phyloP scores from a whole-genome alignment of 2,888 invertebrate genomes.

The Lamellibrachia columna region DNA sequence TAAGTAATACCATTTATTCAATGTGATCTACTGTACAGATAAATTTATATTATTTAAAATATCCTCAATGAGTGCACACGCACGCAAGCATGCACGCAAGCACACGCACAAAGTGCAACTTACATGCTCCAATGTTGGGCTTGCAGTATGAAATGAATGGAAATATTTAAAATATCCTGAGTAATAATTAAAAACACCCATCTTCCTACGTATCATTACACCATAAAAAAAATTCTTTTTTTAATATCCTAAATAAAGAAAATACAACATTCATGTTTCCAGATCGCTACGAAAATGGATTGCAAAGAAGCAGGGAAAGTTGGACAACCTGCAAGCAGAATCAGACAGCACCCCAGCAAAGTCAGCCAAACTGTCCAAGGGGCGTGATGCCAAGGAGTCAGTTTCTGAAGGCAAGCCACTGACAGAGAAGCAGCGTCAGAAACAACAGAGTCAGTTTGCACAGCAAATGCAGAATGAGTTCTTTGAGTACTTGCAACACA shows the following conservation, averaged over 20 bases:
- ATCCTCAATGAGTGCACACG: too few species aligned
- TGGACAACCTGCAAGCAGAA: not conserved
- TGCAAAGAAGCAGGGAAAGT: slow-evolving; percentile 16
- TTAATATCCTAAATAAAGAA: not conserved
- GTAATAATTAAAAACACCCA: not conserved
- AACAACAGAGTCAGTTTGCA: slow-evolving; percentile 50
- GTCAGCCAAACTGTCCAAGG: not conserved
- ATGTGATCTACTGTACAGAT: too few species aligned
- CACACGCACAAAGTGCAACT: too few species aligned
- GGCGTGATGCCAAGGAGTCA: slow-evolving; percentile 24
- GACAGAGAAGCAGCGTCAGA: slow-evolving; percentile 46
- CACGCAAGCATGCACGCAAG: too few species aligned
- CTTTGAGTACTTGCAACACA: slow-evolving; percentile 43
- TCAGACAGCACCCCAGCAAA: slow-evolving; percentile 8
- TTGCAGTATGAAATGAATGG: too few species aligned
- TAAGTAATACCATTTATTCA: too few species aligned
- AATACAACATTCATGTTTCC: not conserved
- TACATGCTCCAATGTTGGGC: too few species aligned
- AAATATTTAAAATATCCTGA: too few species aligned
- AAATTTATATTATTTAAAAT: too few species aligned
- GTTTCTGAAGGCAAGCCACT: slow-evolving; percentile 30
- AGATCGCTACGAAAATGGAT: slow-evolving; percentile 24
- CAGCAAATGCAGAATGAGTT: slow-evolving; percentile 49
- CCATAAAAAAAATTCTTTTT: not conserved
- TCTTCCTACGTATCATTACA: not conserved